Evolutionary conservation across 2,113 vertebrate genomes (phyloP).

Genomic region (Stigmatopora nigra): DNA sequence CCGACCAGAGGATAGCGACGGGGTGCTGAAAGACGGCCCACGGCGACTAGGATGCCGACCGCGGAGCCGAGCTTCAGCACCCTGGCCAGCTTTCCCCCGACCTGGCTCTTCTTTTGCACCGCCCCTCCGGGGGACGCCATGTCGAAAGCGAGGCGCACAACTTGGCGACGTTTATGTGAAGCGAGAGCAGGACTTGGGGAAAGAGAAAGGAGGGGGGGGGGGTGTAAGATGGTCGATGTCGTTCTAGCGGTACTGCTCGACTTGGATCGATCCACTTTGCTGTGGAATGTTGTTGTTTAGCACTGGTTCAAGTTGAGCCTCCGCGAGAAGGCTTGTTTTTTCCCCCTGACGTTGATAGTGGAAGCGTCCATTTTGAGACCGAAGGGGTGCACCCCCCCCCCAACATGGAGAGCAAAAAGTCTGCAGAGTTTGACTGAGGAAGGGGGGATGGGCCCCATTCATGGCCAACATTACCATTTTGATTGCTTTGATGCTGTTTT

Average conservation of each 20-base stretch:
- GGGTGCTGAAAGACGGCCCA: conserved; percentile 1
- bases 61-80: conserved; percentile 70
- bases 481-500: conserved; percentile 99
- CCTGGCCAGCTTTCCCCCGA: conserved; percentile 70
- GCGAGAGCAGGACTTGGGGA: not conserved
- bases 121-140: conserved; percentile 46
- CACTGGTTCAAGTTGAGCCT: conserved; percentile 39
- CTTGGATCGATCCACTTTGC: conserved; percentile 53
- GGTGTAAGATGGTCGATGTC: conserved; percentile 11
- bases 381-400: conserved; percentile 67
- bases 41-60: conserved; percentile 2
- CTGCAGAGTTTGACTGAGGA: conserved; percentile 82
- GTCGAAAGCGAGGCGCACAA: conserved; percentile 35
- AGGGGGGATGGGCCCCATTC: conserved; percentile 86
- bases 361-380: conserved; percentile 97
- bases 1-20: conserved; percentile 19
- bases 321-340: not conserved
- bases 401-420: conserved; percentile 84
- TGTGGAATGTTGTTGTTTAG: conserved; percentile 69
- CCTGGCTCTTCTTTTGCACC: conserved; percentile 30
- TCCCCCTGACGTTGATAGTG: conserved; percentile 73
- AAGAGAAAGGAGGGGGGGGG: not conserved
- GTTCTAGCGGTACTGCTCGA: not conserved
- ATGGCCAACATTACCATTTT: conserved; percentile 97
- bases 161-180: conserved; percentile 18